A percentile compares a stretch with the other conserved stretches of the same genome.
Evolutionary conservation across 2,113 vertebrate species (phyloP).

Genomic region (Petaurus breviceps): DNA sequence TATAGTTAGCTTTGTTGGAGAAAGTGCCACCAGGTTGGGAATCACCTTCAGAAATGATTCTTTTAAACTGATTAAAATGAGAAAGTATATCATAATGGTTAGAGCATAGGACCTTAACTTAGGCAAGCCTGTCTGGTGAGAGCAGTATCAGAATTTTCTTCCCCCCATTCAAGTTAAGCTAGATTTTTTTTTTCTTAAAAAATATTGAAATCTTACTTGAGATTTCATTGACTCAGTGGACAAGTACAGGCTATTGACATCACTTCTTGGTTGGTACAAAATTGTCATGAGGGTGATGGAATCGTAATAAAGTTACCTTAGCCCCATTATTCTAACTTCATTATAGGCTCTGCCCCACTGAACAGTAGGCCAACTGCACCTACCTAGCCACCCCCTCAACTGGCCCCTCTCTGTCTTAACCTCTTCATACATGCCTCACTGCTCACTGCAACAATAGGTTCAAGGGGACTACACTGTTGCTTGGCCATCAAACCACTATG

Average conservation of each 20-base stretch:
- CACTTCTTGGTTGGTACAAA: neutral
- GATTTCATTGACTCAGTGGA: neutral
- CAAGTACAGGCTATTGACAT: neutral
- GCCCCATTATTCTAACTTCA: too few species aligned
- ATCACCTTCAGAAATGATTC: conserved; percentile 1
- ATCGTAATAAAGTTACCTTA: too few species aligned
- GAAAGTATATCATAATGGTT: too few species aligned
- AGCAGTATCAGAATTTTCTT: too few species aligned
- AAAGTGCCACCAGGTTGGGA: neutral
- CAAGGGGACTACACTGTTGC: neutral
- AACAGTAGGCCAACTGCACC: too few species aligned
- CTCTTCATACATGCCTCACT: too few species aligned
- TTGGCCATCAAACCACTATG: neutral
- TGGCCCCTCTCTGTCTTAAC: too few species aligned
- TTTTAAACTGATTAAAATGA: conserved; percentile 45
- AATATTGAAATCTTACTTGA: neutral
- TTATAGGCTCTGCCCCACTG: too few species aligned
- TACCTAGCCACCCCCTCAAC: too few species aligned
- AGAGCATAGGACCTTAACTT: too few species aligned
- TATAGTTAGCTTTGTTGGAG: neutral
- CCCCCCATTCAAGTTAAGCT: too few species aligned
- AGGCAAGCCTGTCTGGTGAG: too few species aligned
- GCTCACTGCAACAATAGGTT: neutral
- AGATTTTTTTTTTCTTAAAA: neutral
- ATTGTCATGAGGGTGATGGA: neutral